Conservation (phyloP, 2,797 vertebrate genomes). For the Gymnoscopelus microlampas region DNA sequence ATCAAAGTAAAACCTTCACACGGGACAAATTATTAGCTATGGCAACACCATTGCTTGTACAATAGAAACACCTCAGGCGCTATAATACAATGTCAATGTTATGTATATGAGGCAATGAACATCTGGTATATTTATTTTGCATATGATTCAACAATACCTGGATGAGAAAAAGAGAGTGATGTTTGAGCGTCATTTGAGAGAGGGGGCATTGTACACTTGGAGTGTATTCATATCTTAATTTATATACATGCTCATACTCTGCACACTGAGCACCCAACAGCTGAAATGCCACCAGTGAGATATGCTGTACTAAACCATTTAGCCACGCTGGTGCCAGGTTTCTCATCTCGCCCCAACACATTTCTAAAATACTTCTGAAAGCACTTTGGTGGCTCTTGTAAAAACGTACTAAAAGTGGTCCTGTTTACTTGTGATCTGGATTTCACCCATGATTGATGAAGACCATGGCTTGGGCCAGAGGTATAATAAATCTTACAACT, state of each 20-base stretch:
- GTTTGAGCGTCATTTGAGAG: slow-evolving; percentile 51
- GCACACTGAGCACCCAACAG: slow-evolving; percentile 66
- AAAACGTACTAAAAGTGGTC: slow-evolving; percentile 69
- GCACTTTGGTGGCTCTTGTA: slow-evolving; percentile 68
- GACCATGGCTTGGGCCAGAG: slow-evolving; percentile 32
- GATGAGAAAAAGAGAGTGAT: slow-evolving; percentile 50
- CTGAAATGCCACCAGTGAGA: slow-evolving; percentile 72
- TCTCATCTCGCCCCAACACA: slow-evolving; percentile 71
- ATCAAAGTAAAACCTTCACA: background rate
- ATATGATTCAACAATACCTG: slow-evolving; percentile 44
- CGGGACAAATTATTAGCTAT: background rate
- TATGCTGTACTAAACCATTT: slow-evolving; percentile 73
- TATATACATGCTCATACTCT: slow-evolving; percentile 46
- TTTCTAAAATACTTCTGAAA: slow-evolving; percentile 71
- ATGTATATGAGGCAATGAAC: no score
- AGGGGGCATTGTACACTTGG: slow-evolving; percentile 44
- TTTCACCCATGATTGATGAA: slow-evolving; percentile 59
- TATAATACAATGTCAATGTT: no score
- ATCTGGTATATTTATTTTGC: no score
- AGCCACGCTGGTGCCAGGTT: slow-evolving; percentile 69
- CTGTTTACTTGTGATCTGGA: slow-evolving; percentile 68
- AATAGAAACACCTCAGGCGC: background rate
- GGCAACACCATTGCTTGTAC: background rate
- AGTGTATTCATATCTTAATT: slow-evolving; percentile 66
- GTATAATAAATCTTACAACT: slow-evolving; percentile 58